Evolutionary conservation across 2,888 invertebrate genomes (phyloP).

Genomic region (Clusia tigrina): DNA sequence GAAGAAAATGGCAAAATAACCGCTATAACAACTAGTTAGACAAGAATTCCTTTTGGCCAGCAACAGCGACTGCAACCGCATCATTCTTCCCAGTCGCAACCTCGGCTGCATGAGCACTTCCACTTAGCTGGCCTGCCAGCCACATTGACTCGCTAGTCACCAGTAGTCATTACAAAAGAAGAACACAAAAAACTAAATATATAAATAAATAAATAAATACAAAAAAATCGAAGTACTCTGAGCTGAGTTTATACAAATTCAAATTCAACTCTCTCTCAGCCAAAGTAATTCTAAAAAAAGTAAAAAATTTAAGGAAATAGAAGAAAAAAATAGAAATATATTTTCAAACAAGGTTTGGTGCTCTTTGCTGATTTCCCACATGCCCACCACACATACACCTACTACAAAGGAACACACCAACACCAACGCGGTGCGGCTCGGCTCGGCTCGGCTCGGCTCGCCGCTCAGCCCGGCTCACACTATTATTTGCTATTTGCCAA

Average conservation of each 20-base stretch:
- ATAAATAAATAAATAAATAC: background rate
- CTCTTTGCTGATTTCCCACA: background rate
- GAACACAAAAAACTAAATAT: background rate
- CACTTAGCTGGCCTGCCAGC: background rate
- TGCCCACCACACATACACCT: background rate
- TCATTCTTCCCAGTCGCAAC: background rate
- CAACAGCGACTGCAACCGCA: background rate
- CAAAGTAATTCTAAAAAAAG: background rate
- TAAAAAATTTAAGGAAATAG: background rate
- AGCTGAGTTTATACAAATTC: too few relatives aligned
- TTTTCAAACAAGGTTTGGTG: background rate
- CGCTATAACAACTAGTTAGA: slow-evolving; percentile 44
- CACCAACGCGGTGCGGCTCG: background rate
- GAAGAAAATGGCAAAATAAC: slow-evolving; percentile 31
- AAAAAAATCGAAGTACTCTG: background rate
- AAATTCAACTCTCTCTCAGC: too few relatives aligned
- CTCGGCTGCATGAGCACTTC: background rate
- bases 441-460: background rate
- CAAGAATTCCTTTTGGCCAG: slow-evolving; percentile 31
- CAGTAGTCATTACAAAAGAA: slow-evolving; percentile 4
- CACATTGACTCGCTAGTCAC: background rate
- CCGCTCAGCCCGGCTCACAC: background rate
- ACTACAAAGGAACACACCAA: background rate
- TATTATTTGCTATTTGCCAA: slow-evolving; percentile 11
- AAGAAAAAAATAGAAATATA: too few relatives aligned